phyloP scores from a whole-genome alignment of 2,797 vertebrate genomes.

The Thaleichthys pacificus region DNA sequence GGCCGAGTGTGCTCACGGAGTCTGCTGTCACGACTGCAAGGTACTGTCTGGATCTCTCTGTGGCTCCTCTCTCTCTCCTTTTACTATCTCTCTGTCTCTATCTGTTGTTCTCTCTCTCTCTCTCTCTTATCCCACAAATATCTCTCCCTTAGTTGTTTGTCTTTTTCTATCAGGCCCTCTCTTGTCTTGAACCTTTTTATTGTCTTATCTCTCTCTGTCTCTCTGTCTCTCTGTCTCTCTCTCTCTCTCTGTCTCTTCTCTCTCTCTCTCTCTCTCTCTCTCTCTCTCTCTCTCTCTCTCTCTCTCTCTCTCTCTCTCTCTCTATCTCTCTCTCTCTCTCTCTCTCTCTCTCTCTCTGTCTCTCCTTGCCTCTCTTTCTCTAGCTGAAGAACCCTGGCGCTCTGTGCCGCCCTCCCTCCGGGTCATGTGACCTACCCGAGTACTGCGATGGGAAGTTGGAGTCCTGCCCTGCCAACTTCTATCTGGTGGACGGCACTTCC shows the following conservation, averaged over 20 bases:
- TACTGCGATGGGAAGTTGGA: slow-evolving; percentile 89
- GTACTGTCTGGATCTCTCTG: slow-evolving; percentile 60
- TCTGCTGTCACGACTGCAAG: slow-evolving; percentile 95
- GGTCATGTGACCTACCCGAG: slow-evolving; percentile 91
- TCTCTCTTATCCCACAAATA: neutral
- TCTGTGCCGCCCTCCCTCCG: slow-evolving; percentile 80
- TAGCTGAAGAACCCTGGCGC: slow-evolving; percentile 87
- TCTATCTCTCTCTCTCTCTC: neutral
- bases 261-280: neutral
- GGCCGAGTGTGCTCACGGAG: slow-evolving; percentile 91
- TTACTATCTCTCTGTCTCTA: neutral
- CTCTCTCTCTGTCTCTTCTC: slow-evolving; percentile 6
- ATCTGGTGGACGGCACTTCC: slow-evolving; percentile 84
- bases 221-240: slow-evolving; percentile 5
- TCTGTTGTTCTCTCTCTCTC: neutral
- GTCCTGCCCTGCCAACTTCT: slow-evolving; percentile 91
- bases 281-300: neutral
- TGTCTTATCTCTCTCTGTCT: neutral
- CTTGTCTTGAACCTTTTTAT: neutral
- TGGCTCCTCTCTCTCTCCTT: neutral
- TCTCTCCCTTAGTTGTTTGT: neutral
- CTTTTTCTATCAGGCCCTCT: neutral
- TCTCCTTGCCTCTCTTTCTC: slow-evolving; percentile 13
- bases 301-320: neutral
- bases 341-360: neutral